Conservation (phyloP, 2,797 vertebrate genomes). For the Semotilus atromaculatus region DNA sequence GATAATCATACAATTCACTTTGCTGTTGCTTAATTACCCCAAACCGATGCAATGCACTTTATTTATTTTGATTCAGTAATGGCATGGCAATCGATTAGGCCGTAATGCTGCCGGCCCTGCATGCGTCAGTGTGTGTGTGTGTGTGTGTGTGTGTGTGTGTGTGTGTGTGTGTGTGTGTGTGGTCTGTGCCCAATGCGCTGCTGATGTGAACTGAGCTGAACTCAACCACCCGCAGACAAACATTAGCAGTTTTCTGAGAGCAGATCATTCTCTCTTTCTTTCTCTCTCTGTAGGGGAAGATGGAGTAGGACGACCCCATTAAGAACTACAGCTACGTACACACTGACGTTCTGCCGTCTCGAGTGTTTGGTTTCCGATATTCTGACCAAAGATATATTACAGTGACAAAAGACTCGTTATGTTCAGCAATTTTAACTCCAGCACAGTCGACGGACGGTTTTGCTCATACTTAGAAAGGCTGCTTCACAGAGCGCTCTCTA, state of each 20-base stretch:
- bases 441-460: too few species aligned
- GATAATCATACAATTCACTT: constrained; percentile 82
- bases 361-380: too few species aligned
- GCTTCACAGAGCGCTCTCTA: too few species aligned
- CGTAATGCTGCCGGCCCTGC: constrained; percentile 69
- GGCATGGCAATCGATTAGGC: constrained; percentile 81
- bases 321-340: background rate
- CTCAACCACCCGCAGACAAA: constrained; percentile 70
- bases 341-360: too few species aligned
- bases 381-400: too few species aligned
- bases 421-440: too few species aligned
- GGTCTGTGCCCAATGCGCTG: constrained; percentile 6
- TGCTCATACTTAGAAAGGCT: too few species aligned
- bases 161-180: constrained; percentile 39
- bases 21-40: constrained; percentile 80
- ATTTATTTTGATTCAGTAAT: constrained; percentile 82
- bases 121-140: constrained; percentile 25
- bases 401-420: too few species aligned
- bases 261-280: constrained; percentile 51
- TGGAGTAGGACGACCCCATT: background rate
- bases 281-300: constrained; percentile 16
- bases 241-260: constrained; percentile 73
- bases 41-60: constrained; percentile 79
- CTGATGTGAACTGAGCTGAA: constrained; percentile 65
- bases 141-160: constrained; percentile 25